Evolutionary conservation across 2,797 vertebrate species (phyloP).

Genomic region (Coendou prehensilis): DNA sequence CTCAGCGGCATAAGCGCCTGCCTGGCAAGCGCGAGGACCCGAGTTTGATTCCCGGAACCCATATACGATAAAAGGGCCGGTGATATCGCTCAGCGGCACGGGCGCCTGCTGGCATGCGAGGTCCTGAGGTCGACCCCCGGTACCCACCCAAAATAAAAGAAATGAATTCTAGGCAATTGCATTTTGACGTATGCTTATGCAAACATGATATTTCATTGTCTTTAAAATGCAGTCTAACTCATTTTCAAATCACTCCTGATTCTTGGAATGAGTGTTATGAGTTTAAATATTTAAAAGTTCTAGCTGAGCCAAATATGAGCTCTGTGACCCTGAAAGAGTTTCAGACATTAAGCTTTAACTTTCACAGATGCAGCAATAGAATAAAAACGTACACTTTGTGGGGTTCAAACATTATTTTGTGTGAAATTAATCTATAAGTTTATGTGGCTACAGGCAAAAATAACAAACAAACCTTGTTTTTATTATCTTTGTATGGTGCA

Average conservation of each 20-base stretch:
- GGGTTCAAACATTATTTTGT: neutral
- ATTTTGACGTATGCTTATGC: neutral
- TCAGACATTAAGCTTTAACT: neutral
- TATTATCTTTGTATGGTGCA: conserved; percentile 51
- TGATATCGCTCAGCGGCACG: no score
- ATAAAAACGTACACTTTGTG: neutral
- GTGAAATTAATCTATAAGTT: conserved; percentile 17
- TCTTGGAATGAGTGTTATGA: neutral
- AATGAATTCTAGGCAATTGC: neutral
- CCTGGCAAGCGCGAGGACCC: no score
- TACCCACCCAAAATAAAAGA: neutral
- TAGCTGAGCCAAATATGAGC: neutral
- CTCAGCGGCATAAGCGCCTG: no score
- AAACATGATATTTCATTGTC: neutral
- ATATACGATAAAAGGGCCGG: no score
- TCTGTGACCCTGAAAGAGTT: neutral
- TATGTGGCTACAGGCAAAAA: neutral
- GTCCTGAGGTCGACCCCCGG: no score
- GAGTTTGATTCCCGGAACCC: no score
- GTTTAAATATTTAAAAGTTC: neutral
- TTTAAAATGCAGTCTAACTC: neutral
- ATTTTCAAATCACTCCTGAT: neutral
- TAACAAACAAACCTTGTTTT: neutral
- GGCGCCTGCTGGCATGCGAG: no score
- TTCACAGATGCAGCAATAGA: neutral